Evolutionary conservation across 2,888 invertebrate species (phyloP).

Genomic region (Zhengitettix transpicula): DNA sequence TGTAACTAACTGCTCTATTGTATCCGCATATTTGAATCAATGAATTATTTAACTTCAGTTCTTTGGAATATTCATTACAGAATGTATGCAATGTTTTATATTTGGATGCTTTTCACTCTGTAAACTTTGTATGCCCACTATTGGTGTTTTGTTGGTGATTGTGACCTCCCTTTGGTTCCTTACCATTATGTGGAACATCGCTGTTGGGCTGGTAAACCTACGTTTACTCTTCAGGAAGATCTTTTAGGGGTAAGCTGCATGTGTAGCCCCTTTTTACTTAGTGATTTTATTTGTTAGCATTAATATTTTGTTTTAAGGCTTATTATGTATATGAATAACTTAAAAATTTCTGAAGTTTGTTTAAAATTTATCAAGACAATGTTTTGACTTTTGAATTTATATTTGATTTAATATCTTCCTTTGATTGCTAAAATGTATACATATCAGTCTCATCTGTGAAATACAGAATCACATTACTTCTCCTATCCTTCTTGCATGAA

Average conservation of each 20-base stretch:
- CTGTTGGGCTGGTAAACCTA: background rate
- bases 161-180: background rate
- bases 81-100: background rate
- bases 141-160: conserved; percentile 1
- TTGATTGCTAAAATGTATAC: no score
- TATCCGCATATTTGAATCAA: no score
- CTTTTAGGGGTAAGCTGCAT: conserved; percentile 19
- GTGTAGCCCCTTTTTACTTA: background rate
- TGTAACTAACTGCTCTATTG: no score
- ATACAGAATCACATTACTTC: no score
- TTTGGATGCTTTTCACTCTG: background rate
- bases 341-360: no score
- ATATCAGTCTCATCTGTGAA: no score
- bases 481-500: no score
- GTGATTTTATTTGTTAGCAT: background rate
- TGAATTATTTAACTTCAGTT: background rate
- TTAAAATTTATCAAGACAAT: no score
- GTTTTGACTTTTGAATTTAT: no score
- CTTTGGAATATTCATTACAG: background rate
- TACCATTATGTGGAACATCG: background rate
- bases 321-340: no score
- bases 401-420: no score
- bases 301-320: background rate
- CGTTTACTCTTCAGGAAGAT: conserved; percentile 15
- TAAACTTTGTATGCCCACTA: background rate